Base-by-base conservation (phyloP, 2,888 invertebrate species). In the Pinctada fucata region DNA sequence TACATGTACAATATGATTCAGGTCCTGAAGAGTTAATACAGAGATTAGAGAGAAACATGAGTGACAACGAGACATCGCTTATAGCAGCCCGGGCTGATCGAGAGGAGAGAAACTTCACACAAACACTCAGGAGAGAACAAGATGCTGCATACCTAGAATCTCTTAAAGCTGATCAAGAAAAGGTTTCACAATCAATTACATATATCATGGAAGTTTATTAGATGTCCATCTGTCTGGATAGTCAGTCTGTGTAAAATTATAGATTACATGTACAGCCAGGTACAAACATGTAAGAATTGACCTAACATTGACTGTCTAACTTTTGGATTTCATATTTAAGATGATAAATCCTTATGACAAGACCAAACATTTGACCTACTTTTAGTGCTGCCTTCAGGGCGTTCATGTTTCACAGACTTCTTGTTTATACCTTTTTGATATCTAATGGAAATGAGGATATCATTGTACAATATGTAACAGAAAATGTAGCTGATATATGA, bases 61-160 rank as follows among this genome's bases (percentile, higher is more conserved):
- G 94, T 3, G 97, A 97, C 85, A 98, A 98, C 93, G 97, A 98
- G 91, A 95, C 96, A 51, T 96, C 96, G 93, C 93, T 99, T 31
- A 95, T 96, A 72, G 96, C 96, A 77, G 97, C 97, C 0, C 94
- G 98, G 84, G 96, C 96, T 80, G 97, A 98, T 80, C 91, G 91
- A 72, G 91, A 91, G 51, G 91, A 91, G 81, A 83, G 91, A 70
- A 88, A 84, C 80, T 90, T 97, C 84, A 97, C 96, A 79, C 96
- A 97, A 86, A 96, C 96, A 0, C 93, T 99, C 72, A 94, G 99
- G 52, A 95, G 96, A 74, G 95, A 98, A 84, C 99, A 99, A 91
- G 99, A 99, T 93, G 96, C 96, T 91, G 99, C 98, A 0, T 99
- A 98, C 91, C 95, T 96, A 91, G 96, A 96, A 92, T 98, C 98